Evolutionary conservation across 2,888 invertebrate species (phyloP).

Genomic region (Coleophora flavipennella): DNA sequence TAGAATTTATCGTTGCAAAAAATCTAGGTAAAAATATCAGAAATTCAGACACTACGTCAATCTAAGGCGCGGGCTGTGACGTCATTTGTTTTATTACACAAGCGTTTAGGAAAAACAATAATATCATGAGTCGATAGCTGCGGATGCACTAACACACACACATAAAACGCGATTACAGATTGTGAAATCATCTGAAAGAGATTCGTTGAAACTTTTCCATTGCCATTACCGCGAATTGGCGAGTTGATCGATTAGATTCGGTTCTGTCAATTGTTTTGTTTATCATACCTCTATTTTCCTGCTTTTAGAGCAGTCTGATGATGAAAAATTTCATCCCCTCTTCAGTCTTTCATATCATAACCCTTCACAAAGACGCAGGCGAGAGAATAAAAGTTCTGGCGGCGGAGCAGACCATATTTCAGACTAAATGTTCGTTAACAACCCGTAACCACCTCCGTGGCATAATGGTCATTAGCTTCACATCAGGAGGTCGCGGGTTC

Average conservation of each 20-base stretch:
- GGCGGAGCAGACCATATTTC: too few species aligned
- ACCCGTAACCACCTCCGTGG: too few species aligned
- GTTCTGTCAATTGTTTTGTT: background rate
- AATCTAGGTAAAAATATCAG: background rate
- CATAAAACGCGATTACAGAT: slow-evolving; percentile 15
- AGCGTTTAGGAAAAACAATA: slow-evolving; percentile 26
- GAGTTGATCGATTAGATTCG: background rate
- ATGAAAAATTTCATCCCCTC: too few species aligned
- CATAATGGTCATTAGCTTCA: too few species aligned
- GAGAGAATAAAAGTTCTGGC: too few species aligned
- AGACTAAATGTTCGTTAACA: too few species aligned
- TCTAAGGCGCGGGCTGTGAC: slow-evolving; percentile 13
- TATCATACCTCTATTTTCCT: background rate
- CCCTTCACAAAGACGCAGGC: too few species aligned
- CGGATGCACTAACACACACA: slow-evolving; percentile 24
- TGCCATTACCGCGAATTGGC: background rate
- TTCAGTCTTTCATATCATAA: too few species aligned
- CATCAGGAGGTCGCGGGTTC: too few species aligned
- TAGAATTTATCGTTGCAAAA: too few species aligned
- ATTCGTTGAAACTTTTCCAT: slow-evolving; percentile 11
- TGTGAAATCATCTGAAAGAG: slow-evolving; percentile 11
- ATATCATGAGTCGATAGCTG: slow-evolving; percentile 28
- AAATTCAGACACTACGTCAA: background rate
- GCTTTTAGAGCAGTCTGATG: too few species aligned
- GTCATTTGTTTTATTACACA: slow-evolving; percentile 23